These are phyloP conservation scores for Platygyra sinensis DNA, from an alignment of 64 coral and sea anemone genomes.

Conservation along the genomic window DNA sequence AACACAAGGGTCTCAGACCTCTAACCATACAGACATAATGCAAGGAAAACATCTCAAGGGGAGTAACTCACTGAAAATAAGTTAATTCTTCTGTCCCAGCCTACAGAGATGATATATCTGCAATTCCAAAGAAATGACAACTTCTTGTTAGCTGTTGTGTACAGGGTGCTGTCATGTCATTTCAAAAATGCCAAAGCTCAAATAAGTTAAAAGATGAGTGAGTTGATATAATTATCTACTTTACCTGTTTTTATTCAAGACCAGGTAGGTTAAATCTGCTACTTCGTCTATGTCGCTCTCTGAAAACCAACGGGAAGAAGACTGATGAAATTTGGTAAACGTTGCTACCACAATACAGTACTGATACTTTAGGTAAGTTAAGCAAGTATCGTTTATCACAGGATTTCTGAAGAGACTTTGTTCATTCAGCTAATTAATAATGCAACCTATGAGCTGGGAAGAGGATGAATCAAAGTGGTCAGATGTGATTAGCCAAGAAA, in stretches of 20 bases:
- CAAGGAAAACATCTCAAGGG: neutral
- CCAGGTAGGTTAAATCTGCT: slow-evolving; percentile 88
- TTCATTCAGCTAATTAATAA: no score
- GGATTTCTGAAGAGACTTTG: no score
- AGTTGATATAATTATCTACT: no score
- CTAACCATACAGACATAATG: no score
- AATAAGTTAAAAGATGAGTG: no score
- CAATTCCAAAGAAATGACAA: neutral
- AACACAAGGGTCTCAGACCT: no score
- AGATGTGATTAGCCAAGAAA: no score
- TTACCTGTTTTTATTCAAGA: slow-evolving; percentile 98
- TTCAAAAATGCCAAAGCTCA: no score
- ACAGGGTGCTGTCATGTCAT: no score
- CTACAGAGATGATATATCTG: slow-evolving; percentile 99
- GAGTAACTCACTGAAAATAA: slow-evolving; percentile 88
- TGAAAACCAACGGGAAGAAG: slow-evolving; percentile 30
- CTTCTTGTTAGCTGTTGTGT: neutral
- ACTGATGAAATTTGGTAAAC: neutral
- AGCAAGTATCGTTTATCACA: no score
- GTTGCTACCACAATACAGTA: neutral
- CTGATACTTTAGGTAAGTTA: neutral
- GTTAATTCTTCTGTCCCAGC: slow-evolving; percentile 98
- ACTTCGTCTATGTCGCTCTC: slow-evolving; percentile 94
- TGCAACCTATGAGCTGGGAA: no score
- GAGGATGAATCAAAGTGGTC: no score